Evolutionary conservation across 2,113 vertebrate species (phyloP).

Genomic region (Zosterops hypoxanthus): DNA sequence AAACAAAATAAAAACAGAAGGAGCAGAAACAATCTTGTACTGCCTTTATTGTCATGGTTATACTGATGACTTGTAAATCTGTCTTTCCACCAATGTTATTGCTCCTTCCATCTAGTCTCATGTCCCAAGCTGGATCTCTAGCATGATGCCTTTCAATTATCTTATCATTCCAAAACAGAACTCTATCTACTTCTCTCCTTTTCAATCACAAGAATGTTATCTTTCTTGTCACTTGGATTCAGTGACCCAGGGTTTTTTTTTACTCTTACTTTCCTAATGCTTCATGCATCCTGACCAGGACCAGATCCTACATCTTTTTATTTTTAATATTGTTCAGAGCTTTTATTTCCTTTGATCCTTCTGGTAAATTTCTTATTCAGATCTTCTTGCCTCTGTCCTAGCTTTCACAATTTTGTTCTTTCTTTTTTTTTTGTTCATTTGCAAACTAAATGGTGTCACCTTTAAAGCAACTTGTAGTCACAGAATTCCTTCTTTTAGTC

Average conservation of each 20-base stretch:
- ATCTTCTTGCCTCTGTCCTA: neutral
- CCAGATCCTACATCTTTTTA: neutral
- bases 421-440: neutral
- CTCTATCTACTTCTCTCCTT: neutral
- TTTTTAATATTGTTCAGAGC: neutral
- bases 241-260: constrained; percentile 30
- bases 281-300: neutral
- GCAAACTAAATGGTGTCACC: neutral
- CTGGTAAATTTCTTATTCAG: neutral
- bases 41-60: neutral
- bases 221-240: constrained; percentile 9
- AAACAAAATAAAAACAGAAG: neutral
- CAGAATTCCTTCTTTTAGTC: neutral
- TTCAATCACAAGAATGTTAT: constrained; percentile 14
- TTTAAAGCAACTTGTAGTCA: neutral
- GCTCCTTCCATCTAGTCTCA: neutral
- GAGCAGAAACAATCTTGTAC: neutral
- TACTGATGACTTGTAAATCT: neutral
- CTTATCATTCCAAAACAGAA: neutral
- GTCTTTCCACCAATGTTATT: neutral
- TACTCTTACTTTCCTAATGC: neutral
- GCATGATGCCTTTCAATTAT: neutral
- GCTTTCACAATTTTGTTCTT: neutral
- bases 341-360: neutral
- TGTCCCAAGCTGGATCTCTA: neutral